Evolutionary conservation across 2,888 invertebrate species (phyloP), one percentile per base, ranked within the genome.

Genomic region (Rhaphigaster nebulosa): DNA sequence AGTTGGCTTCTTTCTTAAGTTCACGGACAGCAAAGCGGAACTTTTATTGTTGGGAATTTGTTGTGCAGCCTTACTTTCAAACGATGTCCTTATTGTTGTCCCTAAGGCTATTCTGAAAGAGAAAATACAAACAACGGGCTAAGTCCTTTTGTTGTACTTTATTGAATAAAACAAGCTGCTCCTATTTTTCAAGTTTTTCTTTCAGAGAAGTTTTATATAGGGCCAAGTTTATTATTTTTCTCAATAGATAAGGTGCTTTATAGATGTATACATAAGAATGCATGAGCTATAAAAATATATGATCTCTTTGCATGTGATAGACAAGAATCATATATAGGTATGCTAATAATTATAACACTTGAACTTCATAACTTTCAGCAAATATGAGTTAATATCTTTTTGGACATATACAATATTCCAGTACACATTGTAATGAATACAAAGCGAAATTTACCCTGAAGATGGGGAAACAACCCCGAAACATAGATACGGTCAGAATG

Each of bases 91-190:
- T 29, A 38, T 70, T 76, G 70, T 76, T 38, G 70, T 23, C 38
- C 70, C 70, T 76, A 38, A 76, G 23, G 70, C 70, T 38, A 6
- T 76, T 38, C 70, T 76, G 34, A 76, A 76, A 76, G 70, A 23
- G 70, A 34, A 70, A 76, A 76, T 76, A 38, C 70, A 38, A 76
- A 76, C 70, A 76, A 29, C 29, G 29, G 34, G 10, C 70, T 23
- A 38, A 76, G 70, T 10, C 70, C 70, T 38, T 76, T 76, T 76
- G 70, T 34, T 38, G 34, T 76, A 76, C 70, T 70, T 70, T 76
- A 76, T 76, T 76, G 70, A 76, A 76, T 76, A 76, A 76, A 76
- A 34, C 70, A 70, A 8, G 34, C 18, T 76, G 34, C 38, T 38
- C 20, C 70, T 38, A 76, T 76, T 76, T 76, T 38, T 20, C 20